Percentiles rank a stretch among this genome's conserved stretches.
Evolutionary conservation across 2,113 vertebrate genomes (phyloP).

Genomic region (Oenanthe oenanthe): DNA sequence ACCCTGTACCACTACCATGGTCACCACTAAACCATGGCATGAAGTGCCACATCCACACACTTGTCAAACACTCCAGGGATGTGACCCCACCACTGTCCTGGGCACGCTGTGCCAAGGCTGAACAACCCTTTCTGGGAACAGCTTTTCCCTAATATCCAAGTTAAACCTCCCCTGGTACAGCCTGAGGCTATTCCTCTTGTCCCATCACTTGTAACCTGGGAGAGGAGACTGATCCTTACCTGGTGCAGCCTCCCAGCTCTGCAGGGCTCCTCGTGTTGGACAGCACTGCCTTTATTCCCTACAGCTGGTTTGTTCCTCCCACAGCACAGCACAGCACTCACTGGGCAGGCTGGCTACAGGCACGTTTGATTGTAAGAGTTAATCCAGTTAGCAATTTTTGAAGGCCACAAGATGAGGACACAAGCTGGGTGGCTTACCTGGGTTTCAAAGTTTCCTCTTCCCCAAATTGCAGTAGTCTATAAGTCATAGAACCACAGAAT

Average conservation of each 20-base stretch:
- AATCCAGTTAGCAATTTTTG: not conserved
- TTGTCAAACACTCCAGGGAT: not conserved
- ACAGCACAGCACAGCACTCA: accelerated
- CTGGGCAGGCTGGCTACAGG: not conserved
- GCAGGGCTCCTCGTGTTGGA: not conserved
- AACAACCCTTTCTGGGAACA: not conserved
- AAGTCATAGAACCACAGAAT: not conserved
- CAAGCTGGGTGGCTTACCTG: not conserved
- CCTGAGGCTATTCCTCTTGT: not conserved
- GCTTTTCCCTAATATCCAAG: not conserved
- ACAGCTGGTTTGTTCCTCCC: not conserved
- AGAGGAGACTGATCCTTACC: not conserved
- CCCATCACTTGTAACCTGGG: not conserved
- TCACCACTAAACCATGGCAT: not conserved
- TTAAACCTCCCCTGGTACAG: not conserved
- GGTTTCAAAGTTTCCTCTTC: not conserved
- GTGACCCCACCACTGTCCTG: not conserved
- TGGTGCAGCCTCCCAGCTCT: not conserved
- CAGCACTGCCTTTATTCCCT: not conserved
- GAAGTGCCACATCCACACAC: not conserved
- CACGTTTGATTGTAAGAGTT: not conserved
- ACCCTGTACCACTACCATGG: not conserved
- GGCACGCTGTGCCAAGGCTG: not conserved
- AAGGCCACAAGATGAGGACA: not conserved
- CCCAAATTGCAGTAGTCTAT: not conserved